phyloP scores from a whole-genome alignment of 2,888 invertebrate species.

The Argyresthia albistria region DNA sequence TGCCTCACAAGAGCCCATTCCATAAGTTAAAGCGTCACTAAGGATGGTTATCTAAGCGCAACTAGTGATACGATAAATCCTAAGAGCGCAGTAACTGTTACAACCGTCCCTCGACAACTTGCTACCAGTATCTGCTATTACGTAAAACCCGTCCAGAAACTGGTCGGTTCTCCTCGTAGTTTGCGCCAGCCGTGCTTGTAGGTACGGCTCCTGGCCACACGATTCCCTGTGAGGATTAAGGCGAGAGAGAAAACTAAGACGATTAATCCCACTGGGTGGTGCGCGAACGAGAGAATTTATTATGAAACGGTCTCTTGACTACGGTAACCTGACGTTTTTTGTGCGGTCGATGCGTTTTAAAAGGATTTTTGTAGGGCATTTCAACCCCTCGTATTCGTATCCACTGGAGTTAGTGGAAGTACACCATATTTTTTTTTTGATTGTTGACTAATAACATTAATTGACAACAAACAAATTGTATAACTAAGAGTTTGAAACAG shows the following conservation, averaged over 20 bases:
- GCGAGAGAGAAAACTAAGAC: conserved; percentile 65
- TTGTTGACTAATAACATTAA: no score
- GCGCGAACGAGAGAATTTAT: conserved; percentile 56
- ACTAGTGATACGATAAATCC: conserved; percentile 65
- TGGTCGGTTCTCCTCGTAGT: conserved; percentile 6
- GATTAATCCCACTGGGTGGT: conserved; percentile 60
- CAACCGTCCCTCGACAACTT: conserved; percentile 29
- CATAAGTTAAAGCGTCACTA: conserved; percentile 54
- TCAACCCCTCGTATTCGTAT: not conserved
- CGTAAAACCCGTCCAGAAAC: not conserved
- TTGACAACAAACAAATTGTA: no score
- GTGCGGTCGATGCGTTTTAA: conserved; percentile 1
- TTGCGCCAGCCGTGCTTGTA: conserved; percentile 29
- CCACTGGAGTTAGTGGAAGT: no score
- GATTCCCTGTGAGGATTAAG: conserved; percentile 62
- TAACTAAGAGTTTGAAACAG: no score
- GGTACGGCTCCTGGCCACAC: conserved; percentile 33
- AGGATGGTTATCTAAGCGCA: conserved; percentile 55
- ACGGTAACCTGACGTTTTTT: conserved; percentile 39
- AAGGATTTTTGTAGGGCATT: not conserved
- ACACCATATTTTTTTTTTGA: no score
- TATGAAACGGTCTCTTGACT: conserved; percentile 53
- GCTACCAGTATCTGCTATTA: not conserved
- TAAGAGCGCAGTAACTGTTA: conserved; percentile 47
- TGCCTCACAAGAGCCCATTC: conserved; percentile 52